Percentiles rank a stretch among this genome's conserved stretches.
Evolutionary conservation across 2,113 vertebrate genomes (phyloP).

Genomic region (Lathamus discolor): DNA sequence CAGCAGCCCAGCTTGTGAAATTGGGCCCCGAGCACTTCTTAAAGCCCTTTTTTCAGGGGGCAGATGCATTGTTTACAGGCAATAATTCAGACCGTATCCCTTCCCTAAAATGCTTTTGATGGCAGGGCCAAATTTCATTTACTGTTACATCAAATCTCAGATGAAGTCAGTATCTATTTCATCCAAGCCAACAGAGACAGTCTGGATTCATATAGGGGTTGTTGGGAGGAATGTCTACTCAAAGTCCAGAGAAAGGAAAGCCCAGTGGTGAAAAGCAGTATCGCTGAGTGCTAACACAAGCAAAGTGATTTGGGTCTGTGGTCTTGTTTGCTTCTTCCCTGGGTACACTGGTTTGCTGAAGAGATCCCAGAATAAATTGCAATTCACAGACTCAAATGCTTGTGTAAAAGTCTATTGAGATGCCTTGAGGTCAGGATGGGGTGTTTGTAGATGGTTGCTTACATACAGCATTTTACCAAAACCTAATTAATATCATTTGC

Average conservation of each 20-base stretch:
- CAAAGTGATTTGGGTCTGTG: neutral
- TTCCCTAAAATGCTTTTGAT: neutral
- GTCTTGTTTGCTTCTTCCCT: neutral
- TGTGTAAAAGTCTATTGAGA: neutral
- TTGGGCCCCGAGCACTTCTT: neutral
- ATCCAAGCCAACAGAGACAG: neutral
- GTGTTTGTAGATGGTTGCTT: neutral
- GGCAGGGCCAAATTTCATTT: neutral
- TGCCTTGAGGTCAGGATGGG: neutral
- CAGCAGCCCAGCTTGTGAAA: neutral
- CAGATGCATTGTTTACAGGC: neutral
- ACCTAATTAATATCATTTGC: neutral
- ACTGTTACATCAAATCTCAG: neutral
- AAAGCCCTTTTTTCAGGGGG: neutral
- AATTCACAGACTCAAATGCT: neutral
- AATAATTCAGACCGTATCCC: neutral
- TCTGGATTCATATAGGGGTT: neutral
- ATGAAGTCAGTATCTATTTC: neutral
- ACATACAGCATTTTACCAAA: neutral
- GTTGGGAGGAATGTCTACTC: neutral
- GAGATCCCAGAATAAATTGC: neutral
- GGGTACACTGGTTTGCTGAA: neutral
- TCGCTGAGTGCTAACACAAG: fast-evolving
- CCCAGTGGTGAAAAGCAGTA: fast-evolving
- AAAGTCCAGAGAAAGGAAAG: neutral